Base-by-base conservation (phyloP, 2,888 invertebrate genomes). In the Tolmerus cingulatus region DNA sequence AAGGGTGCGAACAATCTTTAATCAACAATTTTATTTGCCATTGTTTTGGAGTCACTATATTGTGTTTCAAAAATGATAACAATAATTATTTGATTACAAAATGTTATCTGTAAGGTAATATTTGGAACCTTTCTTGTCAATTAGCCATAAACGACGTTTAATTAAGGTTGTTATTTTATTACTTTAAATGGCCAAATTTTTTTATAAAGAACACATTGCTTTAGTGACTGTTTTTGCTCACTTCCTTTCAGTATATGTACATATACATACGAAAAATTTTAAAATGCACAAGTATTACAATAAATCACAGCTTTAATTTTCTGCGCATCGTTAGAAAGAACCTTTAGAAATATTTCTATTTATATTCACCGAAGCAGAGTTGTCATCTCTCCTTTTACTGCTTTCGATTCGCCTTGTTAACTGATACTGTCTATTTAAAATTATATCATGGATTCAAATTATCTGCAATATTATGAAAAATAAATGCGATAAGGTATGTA, bases 101-200 rank as follows among this genome's bases (percentile, higher is more conserved):
- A 55, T 55, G 19, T 7, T 19, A 46, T 8, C 14, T 46, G 81
- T 90, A 90, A 27, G 37, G 40, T 40, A 40, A 12, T 0, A 40
- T 40, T 12, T 40, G 9, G 40, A 12, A 40, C 40, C 8, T 12
- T 40, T 40, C 34, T 40, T 40, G 40, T 40, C 8, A 40, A 40
- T 40, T 40, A 40, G 12, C 12, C 40, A 8, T 40, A 40, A 40
- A 34, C 7, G 4, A 7, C 7, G 34, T 7, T 34, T 7, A 34
- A 34, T 7, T 7, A 7, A 34, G 34, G 7, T 34, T 34, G 34
- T 0, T 34, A 1, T 34, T 34, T 34, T 34, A 34, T 34, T 34
- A 34, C 5, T 34, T 34, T 34, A 34, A 4, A 34, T 34, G 34
- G 0, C n/a, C n/a, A n/a, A 34, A 7, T 34, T 34, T 34, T 34